A percentile compares a stretch with the other conserved stretches of the same genome.
Conservation (phyloP, 53 echinoderm and acorn worm species). For the Hippasteria phrygiana region DNA sequence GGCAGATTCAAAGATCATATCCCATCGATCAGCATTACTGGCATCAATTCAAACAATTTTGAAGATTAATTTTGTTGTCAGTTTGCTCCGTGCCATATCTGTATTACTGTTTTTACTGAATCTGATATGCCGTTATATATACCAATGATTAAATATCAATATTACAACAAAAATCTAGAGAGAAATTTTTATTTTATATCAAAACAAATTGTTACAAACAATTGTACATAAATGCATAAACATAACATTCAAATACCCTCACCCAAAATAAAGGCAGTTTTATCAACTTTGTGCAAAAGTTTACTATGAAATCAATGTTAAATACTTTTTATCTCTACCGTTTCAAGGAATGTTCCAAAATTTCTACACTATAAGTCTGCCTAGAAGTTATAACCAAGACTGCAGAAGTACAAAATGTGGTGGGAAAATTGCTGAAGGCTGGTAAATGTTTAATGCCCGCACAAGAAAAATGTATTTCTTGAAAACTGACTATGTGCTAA, state of each 20-base stretch:
- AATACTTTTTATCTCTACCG: neutral
- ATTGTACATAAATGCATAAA: conserved; percentile 31
- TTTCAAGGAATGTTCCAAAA: conserved; percentile 43
- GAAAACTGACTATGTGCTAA: too few relatives aligned
- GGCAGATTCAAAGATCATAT: too few relatives aligned
- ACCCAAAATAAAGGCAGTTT: conserved; percentile 19
- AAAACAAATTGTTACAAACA: conserved; percentile 9
- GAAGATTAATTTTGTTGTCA: too few relatives aligned
- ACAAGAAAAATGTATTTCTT: too few relatives aligned
- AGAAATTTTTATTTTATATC: neutral
- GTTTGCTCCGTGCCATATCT: too few relatives aligned
- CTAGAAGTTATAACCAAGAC: conserved; percentile 4
- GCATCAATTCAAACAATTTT: too few relatives aligned
- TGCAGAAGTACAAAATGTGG: too few relatives aligned
- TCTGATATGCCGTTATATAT: too few relatives aligned
- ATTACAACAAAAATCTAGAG: neutral
- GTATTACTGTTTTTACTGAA: too few relatives aligned
- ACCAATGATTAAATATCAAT: conserved; percentile 1
- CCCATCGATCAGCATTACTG: too few relatives aligned
- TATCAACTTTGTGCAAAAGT: conserved; percentile 20
- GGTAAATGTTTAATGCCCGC: too few relatives aligned
- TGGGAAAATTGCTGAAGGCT: too few relatives aligned
- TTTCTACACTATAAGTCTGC: neutral
- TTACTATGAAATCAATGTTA: neutral
- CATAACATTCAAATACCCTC: conserved; percentile 9